Percentiles rank a stretch among this genome's conserved stretches.
Conservation (phyloP, 2,888 invertebrate genomes). For the Eubasilissa splendida region DNA sequence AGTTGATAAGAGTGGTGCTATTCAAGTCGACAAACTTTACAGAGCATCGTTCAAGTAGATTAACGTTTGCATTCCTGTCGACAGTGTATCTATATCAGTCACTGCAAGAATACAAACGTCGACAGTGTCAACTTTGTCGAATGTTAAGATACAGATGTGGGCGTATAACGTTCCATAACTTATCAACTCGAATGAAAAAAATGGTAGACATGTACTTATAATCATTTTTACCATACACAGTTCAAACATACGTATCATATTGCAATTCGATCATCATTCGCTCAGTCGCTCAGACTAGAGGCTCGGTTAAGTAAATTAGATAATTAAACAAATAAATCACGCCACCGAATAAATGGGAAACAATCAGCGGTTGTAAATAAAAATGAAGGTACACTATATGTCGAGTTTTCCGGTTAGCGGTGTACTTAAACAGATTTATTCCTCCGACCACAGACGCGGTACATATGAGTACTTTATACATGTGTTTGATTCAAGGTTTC, state of each 20-base stretch:
- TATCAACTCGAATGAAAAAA: too few relatives aligned
- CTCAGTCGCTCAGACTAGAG: conserved; percentile 18
- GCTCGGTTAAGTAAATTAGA: conserved; percentile 20
- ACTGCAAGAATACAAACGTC: neutral
- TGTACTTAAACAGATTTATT: conserved; percentile 15
- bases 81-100: neutral
- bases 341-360: conserved; percentile 25
- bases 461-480: neutral
- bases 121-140: neutral
- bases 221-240: neutral
- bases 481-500: too few relatives aligned
- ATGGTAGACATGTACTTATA: neutral
- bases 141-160: neutral
- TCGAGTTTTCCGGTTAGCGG: neutral
- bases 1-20: too few relatives aligned
- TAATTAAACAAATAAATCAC: conserved; percentile 20
- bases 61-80: conserved; percentile 3
- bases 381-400: conserved; percentile 4
- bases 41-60: neutral
- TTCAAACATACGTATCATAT: neutral
- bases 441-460: neutral
- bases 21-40: conserved; percentile 14
- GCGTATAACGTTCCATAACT: too few relatives aligned
- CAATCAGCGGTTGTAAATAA: conserved; percentile 13
- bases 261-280: conserved; percentile 24